These are phyloP conservation scores for Noctua comes DNA, from an alignment of 2,888 invertebrate species.

Conservation along the genomic window DNA sequence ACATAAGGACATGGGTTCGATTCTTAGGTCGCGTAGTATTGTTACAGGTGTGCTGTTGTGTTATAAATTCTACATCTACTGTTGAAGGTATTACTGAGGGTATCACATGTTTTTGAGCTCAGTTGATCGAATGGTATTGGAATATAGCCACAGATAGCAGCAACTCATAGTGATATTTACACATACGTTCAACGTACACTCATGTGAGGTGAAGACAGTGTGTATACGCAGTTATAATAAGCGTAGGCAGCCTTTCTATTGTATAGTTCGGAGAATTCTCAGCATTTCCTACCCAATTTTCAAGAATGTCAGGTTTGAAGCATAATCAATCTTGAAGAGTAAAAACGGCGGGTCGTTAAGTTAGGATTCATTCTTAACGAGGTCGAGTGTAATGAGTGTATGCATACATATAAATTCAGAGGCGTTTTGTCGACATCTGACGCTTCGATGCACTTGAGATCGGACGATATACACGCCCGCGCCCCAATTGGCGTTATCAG, in stretches of 20 bases:
- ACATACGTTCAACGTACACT: neutral
- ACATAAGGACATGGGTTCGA: neutral
- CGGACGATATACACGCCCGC: neutral
- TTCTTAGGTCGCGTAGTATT: neutral
- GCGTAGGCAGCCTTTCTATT: conserved; percentile 16
- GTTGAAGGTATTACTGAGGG: neutral
- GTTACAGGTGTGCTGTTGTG: neutral
- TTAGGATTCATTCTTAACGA: neutral
- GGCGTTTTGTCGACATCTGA: neutral
- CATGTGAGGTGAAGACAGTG: neutral
- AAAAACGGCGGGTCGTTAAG: neutral
- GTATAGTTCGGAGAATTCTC: conserved; percentile 31
- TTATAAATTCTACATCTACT: neutral
- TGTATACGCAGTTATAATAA: neutral
- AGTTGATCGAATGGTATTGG: neutral
- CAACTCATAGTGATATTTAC: neutral
- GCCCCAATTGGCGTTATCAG: neutral
- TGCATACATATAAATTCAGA: neutral
- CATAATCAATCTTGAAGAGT: conserved; percentile 6
- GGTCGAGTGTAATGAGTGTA: neutral
- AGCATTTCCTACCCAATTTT: conserved; percentile 10
- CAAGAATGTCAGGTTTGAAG: neutral
- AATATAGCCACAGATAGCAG: neutral
- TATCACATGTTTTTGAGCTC: neutral
- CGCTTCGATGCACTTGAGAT: conserved; percentile 4